These are phyloP conservation scores for Cancer borealis DNA, from an alignment of 2,888 invertebrate species.

Conservation along the genomic window DNA sequence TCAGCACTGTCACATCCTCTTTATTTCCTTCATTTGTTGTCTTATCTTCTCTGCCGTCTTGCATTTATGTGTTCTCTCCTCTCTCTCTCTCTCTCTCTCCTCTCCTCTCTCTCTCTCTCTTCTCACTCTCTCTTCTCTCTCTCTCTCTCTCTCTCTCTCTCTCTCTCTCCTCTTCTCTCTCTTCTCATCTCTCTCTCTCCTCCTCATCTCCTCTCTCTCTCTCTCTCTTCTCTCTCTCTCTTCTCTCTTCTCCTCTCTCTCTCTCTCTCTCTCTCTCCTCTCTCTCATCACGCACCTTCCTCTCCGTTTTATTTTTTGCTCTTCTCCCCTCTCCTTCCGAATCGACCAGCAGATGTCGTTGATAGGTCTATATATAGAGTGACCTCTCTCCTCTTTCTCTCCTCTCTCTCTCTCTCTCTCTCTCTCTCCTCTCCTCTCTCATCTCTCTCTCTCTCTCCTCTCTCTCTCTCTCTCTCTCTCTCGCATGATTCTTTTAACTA, in stretches of 20 bases:
- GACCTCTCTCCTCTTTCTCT: background rate
- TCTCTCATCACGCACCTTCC: background rate
- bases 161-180: conserved; percentile 20
- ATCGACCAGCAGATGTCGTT: no score
- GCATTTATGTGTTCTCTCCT: background rate
- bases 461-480: conserved; percentile 46
- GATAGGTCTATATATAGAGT: no score
- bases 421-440: background rate
- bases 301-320: background rate
- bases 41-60: background rate
- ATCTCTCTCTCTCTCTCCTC: background rate
- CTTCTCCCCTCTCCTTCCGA: background rate
- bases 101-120: conserved; percentile 40
- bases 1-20: background rate
- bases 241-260: no score
- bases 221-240: background rate
- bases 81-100: background rate
- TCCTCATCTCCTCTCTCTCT: background rate
- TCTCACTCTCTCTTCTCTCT: background rate
- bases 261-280: background rate
- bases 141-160: conserved; percentile 20
- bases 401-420: background rate
- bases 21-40: background rate
- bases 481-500: background rate
- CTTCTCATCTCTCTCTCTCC: background rate